A percentile compares a stretch with the other conserved stretches of the same genome.
These are phyloP conservation scores for Peromyscus nudipes DNA, from an alignment of 2,797 vertebrate genomes.

Conservation along the genomic window DNA sequence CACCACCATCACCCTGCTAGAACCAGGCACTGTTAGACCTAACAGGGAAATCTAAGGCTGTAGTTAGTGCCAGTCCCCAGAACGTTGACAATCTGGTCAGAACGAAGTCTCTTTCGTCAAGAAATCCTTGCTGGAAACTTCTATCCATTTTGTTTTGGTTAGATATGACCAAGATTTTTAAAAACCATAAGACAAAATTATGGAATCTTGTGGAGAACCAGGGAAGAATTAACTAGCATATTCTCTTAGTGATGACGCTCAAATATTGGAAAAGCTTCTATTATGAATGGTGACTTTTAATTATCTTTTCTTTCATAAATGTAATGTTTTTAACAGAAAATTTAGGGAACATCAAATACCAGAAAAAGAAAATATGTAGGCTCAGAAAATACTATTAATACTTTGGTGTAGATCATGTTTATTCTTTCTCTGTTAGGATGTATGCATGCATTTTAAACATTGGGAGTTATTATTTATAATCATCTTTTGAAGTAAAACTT, in stretches of 20 bases:
- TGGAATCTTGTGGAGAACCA: slow-evolving; percentile 13
- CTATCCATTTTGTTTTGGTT: slow-evolving; percentile 28
- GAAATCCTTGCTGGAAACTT: slow-evolving; percentile 30
- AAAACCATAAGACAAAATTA: neutral
- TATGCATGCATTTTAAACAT: slow-evolving; percentile 34
- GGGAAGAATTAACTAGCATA: neutral
- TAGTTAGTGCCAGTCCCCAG: neutral
- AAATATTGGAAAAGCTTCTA: slow-evolving; percentile 40
- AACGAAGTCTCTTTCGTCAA: neutral
- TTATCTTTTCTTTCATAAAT: slow-evolving; percentile 36
- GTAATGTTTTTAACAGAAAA: slow-evolving; percentile 27
- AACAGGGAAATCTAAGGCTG: neutral
- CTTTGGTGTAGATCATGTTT: slow-evolving; percentile 1
- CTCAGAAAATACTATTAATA: slow-evolving; percentile 11
- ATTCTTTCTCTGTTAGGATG: slow-evolving; percentile 15
- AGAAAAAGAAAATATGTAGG: neutral
- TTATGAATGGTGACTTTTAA: slow-evolving; percentile 21
- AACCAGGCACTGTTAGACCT: neutral
- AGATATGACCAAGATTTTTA: slow-evolving; percentile 22
- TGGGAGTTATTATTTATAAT: slow-evolving; percentile 31
- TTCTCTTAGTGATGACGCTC: neutral
- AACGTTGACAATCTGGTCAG: neutral
- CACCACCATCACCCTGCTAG: neutral
- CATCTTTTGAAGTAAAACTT: slow-evolving; percentile 36
- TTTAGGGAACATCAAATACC: slow-evolving; percentile 35